Evolutionary conservation across 2,113 vertebrate genomes (phyloP).

Genomic region (Stigmatopora argus): DNA sequence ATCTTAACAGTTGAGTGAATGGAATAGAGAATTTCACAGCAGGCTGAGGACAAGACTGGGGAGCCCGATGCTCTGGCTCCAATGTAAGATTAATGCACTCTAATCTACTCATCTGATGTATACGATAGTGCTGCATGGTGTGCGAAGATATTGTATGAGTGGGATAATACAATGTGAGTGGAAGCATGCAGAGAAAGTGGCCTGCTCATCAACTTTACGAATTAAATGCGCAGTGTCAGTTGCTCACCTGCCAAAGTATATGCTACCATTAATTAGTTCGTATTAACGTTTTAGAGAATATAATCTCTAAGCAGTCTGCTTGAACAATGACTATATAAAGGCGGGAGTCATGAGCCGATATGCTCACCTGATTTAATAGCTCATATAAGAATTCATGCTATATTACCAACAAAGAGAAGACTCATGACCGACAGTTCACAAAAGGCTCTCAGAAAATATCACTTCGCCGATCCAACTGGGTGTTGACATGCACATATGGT

Average conservation of each 20-base stretch:
- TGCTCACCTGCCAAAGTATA: slow-evolving; percentile 1
- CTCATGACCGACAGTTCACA: slow-evolving; percentile 17
- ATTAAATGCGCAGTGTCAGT: background rate
- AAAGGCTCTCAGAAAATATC: slow-evolving; percentile 25
- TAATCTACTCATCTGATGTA: slow-evolving; percentile 49
- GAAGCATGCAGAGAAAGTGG: slow-evolving; percentile 9
- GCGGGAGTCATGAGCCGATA: slow-evolving; percentile 13
- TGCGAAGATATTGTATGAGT: background rate
- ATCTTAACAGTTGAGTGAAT: slow-evolving; percentile 53
- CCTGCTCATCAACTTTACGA: slow-evolving; percentile 18
- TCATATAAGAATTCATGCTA: background rate
- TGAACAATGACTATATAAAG: slow-evolving; percentile 6
- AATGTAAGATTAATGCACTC: slow-evolving; percentile 45
- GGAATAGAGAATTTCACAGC: slow-evolving; percentile 44
- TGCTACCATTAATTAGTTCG: background rate
- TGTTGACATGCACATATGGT: slow-evolving; percentile 61
- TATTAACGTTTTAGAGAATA: slow-evolving; percentile 30
- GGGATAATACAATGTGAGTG: background rate
- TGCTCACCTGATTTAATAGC: slow-evolving; percentile 14
- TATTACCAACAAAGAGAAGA: slow-evolving; percentile 19
- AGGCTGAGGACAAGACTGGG: slow-evolving; percentile 18
- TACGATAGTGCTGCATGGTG: slow-evolving; percentile 15
- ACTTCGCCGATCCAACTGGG: slow-evolving; percentile 47
- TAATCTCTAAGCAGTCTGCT: background rate
- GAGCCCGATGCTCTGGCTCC: slow-evolving; percentile 25